Percentiles rank a stretch among this genome's conserved stretches.
These are phyloP conservation scores for Aurelia aurita DNA, from an alignment of 30 jellyfish, hydroid and myxozoan species.

Conservation along the genomic window DNA sequence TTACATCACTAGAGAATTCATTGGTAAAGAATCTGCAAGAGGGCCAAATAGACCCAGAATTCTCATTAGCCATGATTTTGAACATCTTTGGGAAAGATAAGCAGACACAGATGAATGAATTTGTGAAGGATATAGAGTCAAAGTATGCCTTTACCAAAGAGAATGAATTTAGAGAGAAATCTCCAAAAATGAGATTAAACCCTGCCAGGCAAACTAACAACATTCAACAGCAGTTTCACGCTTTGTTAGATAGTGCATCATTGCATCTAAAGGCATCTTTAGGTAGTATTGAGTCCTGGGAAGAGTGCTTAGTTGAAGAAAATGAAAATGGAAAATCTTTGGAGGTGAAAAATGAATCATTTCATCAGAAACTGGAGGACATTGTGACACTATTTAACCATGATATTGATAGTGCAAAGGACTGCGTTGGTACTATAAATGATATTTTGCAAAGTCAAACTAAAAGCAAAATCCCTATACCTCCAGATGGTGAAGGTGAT, in stretches of 20 bases:
- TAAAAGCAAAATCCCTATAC: background rate
- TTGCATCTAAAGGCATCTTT: conserved; percentile 50
- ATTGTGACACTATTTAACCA: conserved; percentile 7
- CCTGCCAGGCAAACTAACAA: background rate
- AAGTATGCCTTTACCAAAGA: conserved; percentile 35
- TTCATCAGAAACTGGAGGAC: background rate
- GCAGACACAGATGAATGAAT: no score
- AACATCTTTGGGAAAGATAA: background rate
- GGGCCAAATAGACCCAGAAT: background rate
- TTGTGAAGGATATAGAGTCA: conserved; percentile 30
- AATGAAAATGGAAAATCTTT: background rate
- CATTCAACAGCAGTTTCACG: background rate
- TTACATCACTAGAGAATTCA: background rate
- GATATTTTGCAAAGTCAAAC: background rate
- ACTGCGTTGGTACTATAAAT: conserved; percentile 23
- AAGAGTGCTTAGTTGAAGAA: background rate
- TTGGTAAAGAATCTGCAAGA: background rate
- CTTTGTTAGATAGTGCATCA: conserved; percentile 38
- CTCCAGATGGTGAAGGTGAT: background rate
- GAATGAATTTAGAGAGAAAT: conserved; percentile 32
- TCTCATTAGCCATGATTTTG: background rate
- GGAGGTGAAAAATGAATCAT: background rate
- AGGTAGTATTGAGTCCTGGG: conserved; percentile 19
- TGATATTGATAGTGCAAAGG: conserved; percentile 33
- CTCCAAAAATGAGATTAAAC: background rate